Evolutionary conservation across 2,888 invertebrate species (phyloP).

Genomic region (Agrochola lychnidis): DNA sequence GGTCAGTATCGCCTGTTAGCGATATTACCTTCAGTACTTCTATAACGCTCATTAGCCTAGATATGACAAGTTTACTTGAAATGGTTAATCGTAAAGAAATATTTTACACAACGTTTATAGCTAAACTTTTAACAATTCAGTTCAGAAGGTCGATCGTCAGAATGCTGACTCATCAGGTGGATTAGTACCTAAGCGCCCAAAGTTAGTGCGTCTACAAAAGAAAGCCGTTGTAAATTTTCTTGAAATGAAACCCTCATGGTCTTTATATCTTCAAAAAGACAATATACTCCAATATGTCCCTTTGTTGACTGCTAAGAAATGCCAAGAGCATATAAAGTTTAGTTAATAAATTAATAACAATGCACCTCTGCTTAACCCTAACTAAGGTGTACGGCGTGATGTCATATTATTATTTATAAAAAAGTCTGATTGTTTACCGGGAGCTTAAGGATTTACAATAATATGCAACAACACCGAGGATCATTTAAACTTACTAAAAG

Average conservation of each 20-base stretch:
- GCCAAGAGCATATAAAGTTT: neutral
- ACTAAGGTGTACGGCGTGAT: neutral
- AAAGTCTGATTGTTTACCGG: neutral
- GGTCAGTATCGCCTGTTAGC: constrained; percentile 40
- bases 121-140: neutral
- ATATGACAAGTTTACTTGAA: constrained; percentile 20
- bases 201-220: neutral
- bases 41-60: constrained; percentile 31
- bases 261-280: neutral
- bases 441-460: neutral
- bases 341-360: neutral
- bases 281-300: neutral
- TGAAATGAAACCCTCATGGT: neutral
- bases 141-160: constrained; percentile 4
- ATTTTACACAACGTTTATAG: constrained; percentile 1
- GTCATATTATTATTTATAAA: too few relatives aligned
- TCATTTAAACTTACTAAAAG: constrained; percentile 11
- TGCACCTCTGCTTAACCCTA: neutral
- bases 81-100: constrained; percentile 4
- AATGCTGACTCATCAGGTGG: neutral
- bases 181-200: neutral
- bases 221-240: neutral
- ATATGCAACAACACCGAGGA: neutral
- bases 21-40: constrained; percentile 7
- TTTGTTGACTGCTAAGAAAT: neutral